Base-by-base conservation (phyloP, 2,797 vertebrate genomes). In the Rhynchonycteris naso region DNA sequence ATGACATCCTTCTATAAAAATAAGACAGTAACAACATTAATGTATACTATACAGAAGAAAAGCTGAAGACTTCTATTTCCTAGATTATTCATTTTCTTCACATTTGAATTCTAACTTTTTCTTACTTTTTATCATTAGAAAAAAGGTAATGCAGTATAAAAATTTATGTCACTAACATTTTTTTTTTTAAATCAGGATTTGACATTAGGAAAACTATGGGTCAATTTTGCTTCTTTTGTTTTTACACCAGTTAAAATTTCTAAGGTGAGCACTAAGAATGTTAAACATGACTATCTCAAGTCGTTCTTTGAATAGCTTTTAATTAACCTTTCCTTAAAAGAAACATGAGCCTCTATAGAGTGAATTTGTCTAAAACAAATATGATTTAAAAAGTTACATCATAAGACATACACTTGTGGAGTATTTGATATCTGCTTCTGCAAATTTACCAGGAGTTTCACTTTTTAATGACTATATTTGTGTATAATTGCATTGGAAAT, bases 351-450 rank as follows among this genome's bases (percentile, higher is more conserved):
- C 66, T 52, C 30, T n/a, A 30, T 71, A 69, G 24, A 72, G 10
- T 71, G 9, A 91, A 66, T 56, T 76, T 52, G 24, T 66, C 66
- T 72, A 88, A 88, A 88, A 72, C 50, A 88, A 68, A 94, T 81
- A 43, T 35, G 18, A 58, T 56, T 81, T 79, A 75, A 84, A 38
- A 93, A 88, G n/a, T 38, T 18, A 21, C 3, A 59, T 68, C 13
- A 19, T 24, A 74, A 82, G 59, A 35, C 54, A 52, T 84, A 52
- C 0, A 76, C 22, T 75, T 3, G 0, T n/a, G 50, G n/a, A 52
- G 4, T n/a, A 56, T 88, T 75, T 95, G 56, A 80, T 33, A 54
- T 75, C 28, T 68, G 86, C 84, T 72, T 91, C 78, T 83, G 56
- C 43, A 91, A 94, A 84, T 65, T 82, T 82, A 35, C 59, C 65